Evolutionary conservation across 1,140 invertebrate species (phyloP).

Genomic region (Hyphantria cunea): DNA sequence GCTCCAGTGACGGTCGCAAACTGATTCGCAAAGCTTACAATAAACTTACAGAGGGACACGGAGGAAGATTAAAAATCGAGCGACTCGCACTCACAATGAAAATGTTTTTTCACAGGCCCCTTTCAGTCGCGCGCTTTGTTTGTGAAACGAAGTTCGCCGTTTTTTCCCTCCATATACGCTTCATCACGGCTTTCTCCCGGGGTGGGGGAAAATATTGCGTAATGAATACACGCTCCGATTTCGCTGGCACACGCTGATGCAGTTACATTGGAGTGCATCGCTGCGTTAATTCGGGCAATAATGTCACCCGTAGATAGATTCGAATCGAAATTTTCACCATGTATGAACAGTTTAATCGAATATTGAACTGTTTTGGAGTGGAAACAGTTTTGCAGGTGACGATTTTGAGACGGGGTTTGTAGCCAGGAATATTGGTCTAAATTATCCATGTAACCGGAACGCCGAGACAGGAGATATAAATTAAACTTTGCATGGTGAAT

Average conservation of each 20-base stretch:
- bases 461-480: conserved; percentile 19
- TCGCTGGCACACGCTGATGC: conserved; percentile 34
- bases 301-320: conserved; percentile 19
- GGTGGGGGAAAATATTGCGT: conserved; percentile 57
- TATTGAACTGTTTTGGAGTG: conserved; percentile 16
- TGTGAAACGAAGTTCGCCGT: conserved; percentile 73
- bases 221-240: conserved; percentile 60
- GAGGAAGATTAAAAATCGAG: conserved; percentile 76
- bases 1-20: conserved; percentile 51
- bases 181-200: conserved; percentile 57
- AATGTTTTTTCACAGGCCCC: conserved; percentile 72
- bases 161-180: conserved; percentile 64
- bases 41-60: conserved; percentile 63
- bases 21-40: conserved; percentile 64
- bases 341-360: conserved; percentile 11
- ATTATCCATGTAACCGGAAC: conserved; percentile 12
- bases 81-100: conserved; percentile 72
- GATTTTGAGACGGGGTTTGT: conserved; percentile 19
- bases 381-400: conserved; percentile 11
- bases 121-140: conserved; percentile 71
- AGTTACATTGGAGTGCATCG: conserved; percentile 34
- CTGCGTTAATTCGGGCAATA: conserved; percentile 51
- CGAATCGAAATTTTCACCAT: conserved; percentile 7
- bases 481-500: conserved; percentile 21
- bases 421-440: conserved; percentile 14